These are phyloP conservation scores for Palythoa heliodiscus DNA, from an alignment of 92 coral and sea anemone species.

Conservation along the genomic window DNA sequence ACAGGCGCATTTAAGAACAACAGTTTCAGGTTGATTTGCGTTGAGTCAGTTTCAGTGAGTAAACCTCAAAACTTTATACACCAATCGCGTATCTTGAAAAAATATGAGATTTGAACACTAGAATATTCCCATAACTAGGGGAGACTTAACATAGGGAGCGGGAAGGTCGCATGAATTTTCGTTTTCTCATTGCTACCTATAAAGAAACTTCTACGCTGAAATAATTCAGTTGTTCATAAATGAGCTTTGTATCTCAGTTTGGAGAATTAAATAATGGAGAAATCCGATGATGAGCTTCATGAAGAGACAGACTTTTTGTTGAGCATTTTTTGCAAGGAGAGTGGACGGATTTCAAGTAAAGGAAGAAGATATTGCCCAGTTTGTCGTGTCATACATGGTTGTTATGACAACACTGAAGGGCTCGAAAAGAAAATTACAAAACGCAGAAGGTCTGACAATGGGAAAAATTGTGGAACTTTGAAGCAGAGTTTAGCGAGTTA, in stretches of 20 bases:
- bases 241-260: neutral
- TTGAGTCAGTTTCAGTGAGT: too few relatives aligned
- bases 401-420: constrained; percentile 21
- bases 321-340: neutral
- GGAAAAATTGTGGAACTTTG: neutral
- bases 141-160: too few relatives aligned
- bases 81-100: too few relatives aligned
- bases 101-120: too few relatives aligned
- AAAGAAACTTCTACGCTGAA: too few relatives aligned
- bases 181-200: too few relatives aligned
- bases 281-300: neutral
- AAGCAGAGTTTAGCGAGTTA: neutral
- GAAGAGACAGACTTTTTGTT: neutral
- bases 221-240: too few relatives aligned
- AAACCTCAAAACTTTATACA: too few relatives aligned
- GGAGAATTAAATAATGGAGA: neutral
- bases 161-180: too few relatives aligned
- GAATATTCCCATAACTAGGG: too few relatives aligned
- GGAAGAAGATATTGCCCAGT: constrained; percentile 23
- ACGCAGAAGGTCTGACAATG: neutral
- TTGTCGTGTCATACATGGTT: constrained; percentile 24
- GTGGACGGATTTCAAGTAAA: constrained; percentile 2
- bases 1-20: too few relatives aligned
- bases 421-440: constrained; percentile 10
- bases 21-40: too few relatives aligned